A percentile compares a stretch with the other conserved stretches of the same genome.
phyloP scores from a whole-genome alignment of 2,797 vertebrate genomes.

The Morelia viridis region DNA sequence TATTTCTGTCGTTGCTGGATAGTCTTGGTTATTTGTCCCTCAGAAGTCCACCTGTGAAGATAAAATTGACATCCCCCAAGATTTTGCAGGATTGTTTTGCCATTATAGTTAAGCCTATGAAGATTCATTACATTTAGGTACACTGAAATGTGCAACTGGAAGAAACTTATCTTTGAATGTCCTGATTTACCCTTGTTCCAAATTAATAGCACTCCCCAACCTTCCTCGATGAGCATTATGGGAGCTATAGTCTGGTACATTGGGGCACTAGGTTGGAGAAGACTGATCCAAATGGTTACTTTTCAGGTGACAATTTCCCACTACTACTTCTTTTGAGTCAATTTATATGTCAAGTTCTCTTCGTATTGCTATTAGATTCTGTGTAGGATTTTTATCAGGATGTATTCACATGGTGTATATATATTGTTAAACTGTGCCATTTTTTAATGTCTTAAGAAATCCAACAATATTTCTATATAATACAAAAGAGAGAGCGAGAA shows the following conservation, averaged over 20 bases:
- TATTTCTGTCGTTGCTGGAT: not conserved
- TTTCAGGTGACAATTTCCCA: conserved; percentile 34
- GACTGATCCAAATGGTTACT: not conserved
- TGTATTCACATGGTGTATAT: conserved; percentile 68
- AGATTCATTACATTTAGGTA: not conserved
- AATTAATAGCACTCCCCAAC: conserved; percentile 26
- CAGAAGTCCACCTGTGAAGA: not conserved
- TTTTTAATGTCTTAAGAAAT: conserved; percentile 73
- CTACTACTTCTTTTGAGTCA: conserved; percentile 43
- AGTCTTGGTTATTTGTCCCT: not conserved
- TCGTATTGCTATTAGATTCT: conserved; percentile 67
- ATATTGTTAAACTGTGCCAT: conserved; percentile 68
- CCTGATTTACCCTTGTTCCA: conserved; percentile 9
- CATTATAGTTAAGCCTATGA: not conserved
- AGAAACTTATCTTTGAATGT: conserved; percentile 49
- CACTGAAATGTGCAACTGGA: not conserved
- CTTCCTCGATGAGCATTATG: not conserved
- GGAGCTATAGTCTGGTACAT: not conserved
- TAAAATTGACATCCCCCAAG: conserved; percentile 16
- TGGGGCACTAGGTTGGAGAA: not conserved
- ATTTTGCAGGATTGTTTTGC: not conserved
- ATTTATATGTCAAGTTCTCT: conserved; percentile 72
- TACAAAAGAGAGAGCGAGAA: conserved; percentile 1
- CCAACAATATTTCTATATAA: conserved; percentile 77
- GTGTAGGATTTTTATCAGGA: conserved; percentile 65